phyloP scores from a whole-genome alignment of 2,113 vertebrate species.

The Hyperopisus bebe region DNA sequence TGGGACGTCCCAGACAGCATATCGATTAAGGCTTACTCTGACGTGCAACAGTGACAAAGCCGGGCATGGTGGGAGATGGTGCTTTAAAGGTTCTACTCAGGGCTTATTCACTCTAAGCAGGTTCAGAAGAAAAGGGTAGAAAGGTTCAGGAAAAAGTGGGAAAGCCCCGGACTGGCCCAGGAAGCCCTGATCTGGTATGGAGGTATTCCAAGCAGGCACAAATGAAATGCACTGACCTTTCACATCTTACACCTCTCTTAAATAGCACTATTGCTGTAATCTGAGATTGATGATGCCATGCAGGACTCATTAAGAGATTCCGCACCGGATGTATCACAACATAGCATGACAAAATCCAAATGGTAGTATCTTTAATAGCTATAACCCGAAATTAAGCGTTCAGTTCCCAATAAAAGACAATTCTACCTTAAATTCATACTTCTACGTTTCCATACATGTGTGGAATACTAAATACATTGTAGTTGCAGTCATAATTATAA shows the following conservation, averaged over 20 bases:
- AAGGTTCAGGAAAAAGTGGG: not conserved
- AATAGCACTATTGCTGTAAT: not conserved
- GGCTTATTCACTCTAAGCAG: not conserved
- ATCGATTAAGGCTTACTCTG: not conserved
- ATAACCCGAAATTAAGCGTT: not conserved
- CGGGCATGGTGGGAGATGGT: not conserved
- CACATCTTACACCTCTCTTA: not conserved
- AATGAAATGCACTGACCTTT: not conserved
- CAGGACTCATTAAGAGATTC: not conserved
- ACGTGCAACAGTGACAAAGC: not conserved
- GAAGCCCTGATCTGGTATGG: not conserved
- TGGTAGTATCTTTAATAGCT: not conserved
- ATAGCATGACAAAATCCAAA: not conserved
- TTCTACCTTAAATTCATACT: not conserved
- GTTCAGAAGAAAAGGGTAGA: not conserved
- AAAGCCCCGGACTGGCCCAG: not conserved
- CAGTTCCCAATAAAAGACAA: not conserved
- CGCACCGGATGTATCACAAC: not conserved
- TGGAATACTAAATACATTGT: not conserved
- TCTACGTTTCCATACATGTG: not conserved
- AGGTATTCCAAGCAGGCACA: not conserved
- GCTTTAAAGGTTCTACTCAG: not conserved
- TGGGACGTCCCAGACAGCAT: not conserved
- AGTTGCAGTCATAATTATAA: not conserved
- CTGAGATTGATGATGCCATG: not conserved